These are phyloP conservation scores for Acropternis orthonyx DNA, from an alignment of 2,797 vertebrate species.

Conservation along the genomic window DNA sequence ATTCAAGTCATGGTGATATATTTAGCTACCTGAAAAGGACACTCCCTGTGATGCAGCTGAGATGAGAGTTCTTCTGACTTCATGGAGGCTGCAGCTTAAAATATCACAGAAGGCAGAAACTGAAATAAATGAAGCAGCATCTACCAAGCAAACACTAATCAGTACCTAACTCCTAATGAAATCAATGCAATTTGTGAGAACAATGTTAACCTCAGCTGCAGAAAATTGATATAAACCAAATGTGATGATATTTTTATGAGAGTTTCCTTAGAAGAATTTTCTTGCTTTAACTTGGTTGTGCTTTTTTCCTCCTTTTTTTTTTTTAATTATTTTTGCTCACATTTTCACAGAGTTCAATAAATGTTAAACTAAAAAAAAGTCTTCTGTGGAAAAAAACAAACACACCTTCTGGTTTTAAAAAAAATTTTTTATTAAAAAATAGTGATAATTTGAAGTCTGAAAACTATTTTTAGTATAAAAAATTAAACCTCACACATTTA, in stretches of 20 bases:
- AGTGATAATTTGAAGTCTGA: background rate
- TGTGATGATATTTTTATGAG: background rate
- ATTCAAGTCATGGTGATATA: background rate
- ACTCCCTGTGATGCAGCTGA: background rate
- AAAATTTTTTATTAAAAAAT: background rate
- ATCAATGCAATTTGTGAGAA: background rate
- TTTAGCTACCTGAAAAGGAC: slow-evolving; percentile 1
- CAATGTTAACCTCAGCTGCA: background rate
- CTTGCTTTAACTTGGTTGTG: background rate
- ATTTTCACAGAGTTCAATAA: background rate
- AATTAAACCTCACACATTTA: background rate
- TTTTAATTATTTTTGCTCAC: background rate
- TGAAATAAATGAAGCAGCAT: background rate
- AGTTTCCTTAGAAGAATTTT: background rate
- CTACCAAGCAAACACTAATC: background rate
- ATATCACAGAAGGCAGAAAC: background rate
- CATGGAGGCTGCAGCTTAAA: background rate
- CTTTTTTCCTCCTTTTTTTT: background rate
- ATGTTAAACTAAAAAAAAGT: background rate
- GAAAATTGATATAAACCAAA: background rate
- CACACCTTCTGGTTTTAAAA: background rate
- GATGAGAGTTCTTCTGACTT: background rate
- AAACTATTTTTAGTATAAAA: background rate
- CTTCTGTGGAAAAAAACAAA: background rate
- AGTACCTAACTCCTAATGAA: background rate